Evolutionary conservation across 2,797 vertebrate genomes (phyloP).

Genomic region (Lates japonicus): DNA sequence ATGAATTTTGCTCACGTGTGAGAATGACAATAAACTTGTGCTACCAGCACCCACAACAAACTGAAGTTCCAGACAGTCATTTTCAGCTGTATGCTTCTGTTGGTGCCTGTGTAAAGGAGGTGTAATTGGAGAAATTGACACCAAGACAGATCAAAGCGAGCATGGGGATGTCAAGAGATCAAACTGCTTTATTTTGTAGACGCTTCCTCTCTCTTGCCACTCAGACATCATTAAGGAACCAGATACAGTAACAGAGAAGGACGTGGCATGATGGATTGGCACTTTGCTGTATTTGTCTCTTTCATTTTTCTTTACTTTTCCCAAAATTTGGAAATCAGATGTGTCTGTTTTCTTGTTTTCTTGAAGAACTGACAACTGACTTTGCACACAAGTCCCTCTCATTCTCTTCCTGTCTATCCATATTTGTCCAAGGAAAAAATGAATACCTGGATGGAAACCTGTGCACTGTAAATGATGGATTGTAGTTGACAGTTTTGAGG

Average conservation of each 20-base stretch:
- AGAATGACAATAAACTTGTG: no score
- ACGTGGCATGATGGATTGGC: constrained; percentile 4
- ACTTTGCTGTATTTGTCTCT: constrained; percentile 7
- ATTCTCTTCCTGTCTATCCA: background rate
- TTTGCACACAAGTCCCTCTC: background rate
- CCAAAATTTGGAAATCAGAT: constrained; percentile 10
- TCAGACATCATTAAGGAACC: constrained; percentile 27
- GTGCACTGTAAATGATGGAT: constrained; percentile 24
- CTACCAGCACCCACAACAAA: no score
- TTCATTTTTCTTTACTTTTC: constrained; percentile 29
- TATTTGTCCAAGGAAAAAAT: background rate
- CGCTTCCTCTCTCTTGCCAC: constrained; percentile 3
- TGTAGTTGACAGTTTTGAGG: constrained; percentile 21
- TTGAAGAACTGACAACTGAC: constrained; percentile 10
- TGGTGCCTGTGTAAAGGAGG: constrained; percentile 14
- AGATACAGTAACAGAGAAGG: background rate
- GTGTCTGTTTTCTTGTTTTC: background rate
- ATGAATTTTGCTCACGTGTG: background rate
- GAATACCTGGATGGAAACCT: background rate
- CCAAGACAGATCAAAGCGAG: background rate
- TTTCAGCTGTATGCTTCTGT: constrained; percentile 6
- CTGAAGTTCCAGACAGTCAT: background rate
- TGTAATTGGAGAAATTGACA: constrained; percentile 35
- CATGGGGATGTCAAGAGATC: constrained; percentile 19
- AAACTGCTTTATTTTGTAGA: constrained; percentile 28